These are phyloP conservation scores for Pheosia tremula DNA, from an alignment of 2,888 invertebrate species.

Conservation along the genomic window DNA sequence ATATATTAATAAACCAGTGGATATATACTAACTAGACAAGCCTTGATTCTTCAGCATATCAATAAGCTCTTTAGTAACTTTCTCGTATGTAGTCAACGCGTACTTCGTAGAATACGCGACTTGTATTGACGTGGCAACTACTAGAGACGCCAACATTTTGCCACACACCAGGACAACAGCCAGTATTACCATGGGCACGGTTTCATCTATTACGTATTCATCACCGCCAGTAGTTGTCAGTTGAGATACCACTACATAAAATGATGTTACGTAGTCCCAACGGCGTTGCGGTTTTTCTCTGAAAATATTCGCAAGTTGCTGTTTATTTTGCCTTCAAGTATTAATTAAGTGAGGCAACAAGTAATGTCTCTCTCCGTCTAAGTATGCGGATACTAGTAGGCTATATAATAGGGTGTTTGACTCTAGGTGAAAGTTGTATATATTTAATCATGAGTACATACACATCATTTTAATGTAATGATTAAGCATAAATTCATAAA, in stretches of 20 bases:
- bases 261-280: constrained; percentile 73
- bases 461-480: no score
- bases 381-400: no score
- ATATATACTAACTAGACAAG: constrained; percentile 59
- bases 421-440: no score
- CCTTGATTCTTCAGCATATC: constrained; percentile 75
- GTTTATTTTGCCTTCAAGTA: neutral
- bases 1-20: neutral
- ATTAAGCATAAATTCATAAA: no score
- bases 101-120: constrained; percentile 68
- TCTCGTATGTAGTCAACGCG: constrained; percentile 68
- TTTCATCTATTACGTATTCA: constrained; percentile 58
- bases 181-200: constrained; percentile 58
- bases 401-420: no score
- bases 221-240: constrained; percentile 71
- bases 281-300: constrained; percentile 59
- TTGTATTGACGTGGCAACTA: constrained; percentile 71
- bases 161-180: constrained; percentile 62
- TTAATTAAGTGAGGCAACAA: no score
- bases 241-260: constrained; percentile 65
- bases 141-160: constrained; percentile 70
- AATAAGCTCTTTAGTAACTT: constrained; percentile 60
- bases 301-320: neutral
- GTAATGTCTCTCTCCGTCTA: no score
- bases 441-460: no score